Evolutionary conservation across 2,113 vertebrate genomes (phyloP).

Genomic region (Cavia porcellus): DNA sequence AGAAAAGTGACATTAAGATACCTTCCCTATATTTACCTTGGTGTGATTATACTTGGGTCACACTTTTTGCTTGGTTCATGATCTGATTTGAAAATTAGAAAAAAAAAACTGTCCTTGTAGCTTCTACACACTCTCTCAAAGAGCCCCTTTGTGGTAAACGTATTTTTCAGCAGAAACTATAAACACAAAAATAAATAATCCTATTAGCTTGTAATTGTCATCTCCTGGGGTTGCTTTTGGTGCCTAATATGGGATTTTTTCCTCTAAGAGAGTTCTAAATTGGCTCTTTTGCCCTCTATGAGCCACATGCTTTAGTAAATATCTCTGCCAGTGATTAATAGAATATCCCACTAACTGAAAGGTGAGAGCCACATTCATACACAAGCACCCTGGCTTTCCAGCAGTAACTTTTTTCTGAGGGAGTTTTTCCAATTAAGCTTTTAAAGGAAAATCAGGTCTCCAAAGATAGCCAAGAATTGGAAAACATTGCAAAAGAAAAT

Average conservation of each 20-base stretch:
- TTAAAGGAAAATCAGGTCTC: constrained; percentile 56
- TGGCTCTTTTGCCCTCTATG: constrained; percentile 57
- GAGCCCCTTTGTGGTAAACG: constrained; percentile 59
- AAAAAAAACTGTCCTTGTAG: constrained; percentile 42
- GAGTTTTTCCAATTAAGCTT: constrained; percentile 27
- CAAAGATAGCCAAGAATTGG: constrained; percentile 12
- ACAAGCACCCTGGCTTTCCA: not conserved
- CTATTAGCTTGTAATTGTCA: constrained; percentile 73
- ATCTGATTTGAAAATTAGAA: constrained; percentile 22
- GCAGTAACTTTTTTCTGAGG: not conserved
- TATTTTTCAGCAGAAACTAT: constrained; percentile 76
- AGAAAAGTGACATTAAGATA: not conserved
- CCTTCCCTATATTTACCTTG: not conserved
- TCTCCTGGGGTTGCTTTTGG: constrained; percentile 63
- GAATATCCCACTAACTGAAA: not conserved
- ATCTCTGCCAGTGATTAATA: constrained; percentile 57
- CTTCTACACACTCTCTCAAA: not conserved
- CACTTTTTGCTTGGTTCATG: not conserved
- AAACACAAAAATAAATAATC: constrained; percentile 77
- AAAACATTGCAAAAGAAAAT: constrained; percentile 26
- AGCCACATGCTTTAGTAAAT: constrained; percentile 57
- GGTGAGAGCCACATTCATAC: constrained; percentile 43
- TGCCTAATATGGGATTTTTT: constrained; percentile 61
- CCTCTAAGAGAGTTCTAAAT: constrained; percentile 69
- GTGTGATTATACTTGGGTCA: not conserved